phyloP scores from a whole-genome alignment of 2,797 vertebrate genomes.

The Coregonus ussuriensis region DNA sequence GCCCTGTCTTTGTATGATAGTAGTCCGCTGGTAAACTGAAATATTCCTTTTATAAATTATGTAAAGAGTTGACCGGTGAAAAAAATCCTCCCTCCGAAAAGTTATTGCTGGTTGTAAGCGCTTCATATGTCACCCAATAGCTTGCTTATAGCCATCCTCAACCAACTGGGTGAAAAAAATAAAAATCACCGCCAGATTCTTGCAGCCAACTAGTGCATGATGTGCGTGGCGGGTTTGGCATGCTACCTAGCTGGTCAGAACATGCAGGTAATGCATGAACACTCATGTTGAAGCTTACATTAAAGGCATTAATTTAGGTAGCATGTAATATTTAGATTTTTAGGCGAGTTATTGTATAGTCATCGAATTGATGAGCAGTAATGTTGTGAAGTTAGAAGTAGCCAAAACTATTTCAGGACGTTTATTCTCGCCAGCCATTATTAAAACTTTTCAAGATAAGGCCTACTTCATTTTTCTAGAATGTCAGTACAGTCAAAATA shows the following conservation, averaged over 20 bases:
- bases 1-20: slow-evolving; percentile 66
- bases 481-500: background rate
- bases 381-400: background rate
- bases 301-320: background rate
- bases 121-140: background rate
- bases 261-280: slow-evolving; percentile 29
- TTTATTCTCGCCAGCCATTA: slow-evolving; percentile 5
- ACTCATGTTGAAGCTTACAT: background rate
- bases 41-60: background rate
- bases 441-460: slow-evolving; percentile 22
- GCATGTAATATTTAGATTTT: background rate
- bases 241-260: slow-evolving; percentile 30
- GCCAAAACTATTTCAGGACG: slow-evolving; percentile 3
- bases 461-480: background rate
- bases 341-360: background rate
- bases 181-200: slow-evolving; percentile 53
- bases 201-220: slow-evolving; percentile 34
- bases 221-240: slow-evolving; percentile 54
- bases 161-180: background rate
- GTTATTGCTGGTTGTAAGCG: background rate
- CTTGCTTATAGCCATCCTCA: slow-evolving; percentile 11
- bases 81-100: background rate
- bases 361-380: background rate
- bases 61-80: background rate
- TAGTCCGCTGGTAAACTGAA: background rate